phyloP scores from a whole-genome alignment of 37 sponge, comb jelly and placozoan genomes.

The Corticium candelabrum region DNA sequence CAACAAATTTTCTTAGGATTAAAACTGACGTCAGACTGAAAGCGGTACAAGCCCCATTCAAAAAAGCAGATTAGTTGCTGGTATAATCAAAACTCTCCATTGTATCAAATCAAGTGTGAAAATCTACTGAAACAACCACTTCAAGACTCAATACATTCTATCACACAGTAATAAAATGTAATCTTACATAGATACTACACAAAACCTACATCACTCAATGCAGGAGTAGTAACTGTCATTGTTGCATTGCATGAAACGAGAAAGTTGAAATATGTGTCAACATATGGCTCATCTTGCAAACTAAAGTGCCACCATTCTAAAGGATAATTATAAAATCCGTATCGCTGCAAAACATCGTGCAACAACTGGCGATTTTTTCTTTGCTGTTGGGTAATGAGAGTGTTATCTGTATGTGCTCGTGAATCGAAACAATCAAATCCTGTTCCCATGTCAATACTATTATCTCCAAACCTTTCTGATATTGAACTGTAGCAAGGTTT shows the following conservation, averaged over 20 bases:
- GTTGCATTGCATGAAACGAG: constrained; percentile 7
- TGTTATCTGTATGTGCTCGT: constrained; percentile 16
- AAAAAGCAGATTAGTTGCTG: too few relatives aligned
- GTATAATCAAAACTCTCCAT: too few relatives aligned
- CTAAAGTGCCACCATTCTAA: constrained; percentile 27
- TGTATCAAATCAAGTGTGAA: too few relatives aligned
- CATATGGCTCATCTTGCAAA: constrained; percentile 14
- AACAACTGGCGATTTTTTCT: constrained; percentile 10
- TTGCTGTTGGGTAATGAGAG: neutral
- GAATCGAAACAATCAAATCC: constrained; percentile 19
- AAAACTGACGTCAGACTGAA: too few relatives aligned
- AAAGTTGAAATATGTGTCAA: constrained; percentile 22
- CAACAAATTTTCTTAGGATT: too few relatives aligned
- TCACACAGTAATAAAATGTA: too few relatives aligned
- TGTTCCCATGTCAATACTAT: constrained; percentile 25
- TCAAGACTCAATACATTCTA: too few relatives aligned
- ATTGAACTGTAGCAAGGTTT: constrained; percentile 11
- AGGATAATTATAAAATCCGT: constrained; percentile 14
- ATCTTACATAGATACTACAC: too few relatives aligned
- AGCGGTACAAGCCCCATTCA: too few relatives aligned
- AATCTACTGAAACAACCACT: too few relatives aligned
- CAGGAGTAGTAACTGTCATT: too few relatives aligned
- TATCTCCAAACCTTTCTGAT: constrained; percentile 14
- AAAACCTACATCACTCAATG: too few relatives aligned
- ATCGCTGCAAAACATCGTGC: neutral